Percentiles rank a stretch among this genome's conserved stretches.
phyloP scores from a whole-genome alignment of 2,113 vertebrate genomes.

The Chaetodon auriga region DNA sequence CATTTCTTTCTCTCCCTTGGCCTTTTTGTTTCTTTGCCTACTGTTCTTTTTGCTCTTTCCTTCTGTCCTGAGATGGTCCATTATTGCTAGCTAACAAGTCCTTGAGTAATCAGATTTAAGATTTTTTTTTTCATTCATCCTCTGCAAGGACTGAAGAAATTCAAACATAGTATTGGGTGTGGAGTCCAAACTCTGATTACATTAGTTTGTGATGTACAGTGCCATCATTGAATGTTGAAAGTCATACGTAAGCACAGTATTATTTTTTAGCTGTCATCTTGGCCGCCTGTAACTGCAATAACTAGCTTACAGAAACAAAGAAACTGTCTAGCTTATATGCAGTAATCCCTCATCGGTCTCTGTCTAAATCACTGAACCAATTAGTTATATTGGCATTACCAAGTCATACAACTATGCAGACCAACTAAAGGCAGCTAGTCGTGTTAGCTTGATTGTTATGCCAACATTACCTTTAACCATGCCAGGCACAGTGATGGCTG shows the following conservation, averaged over 20 bases:
- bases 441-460: not conserved
- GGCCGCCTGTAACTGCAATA: not conserved
- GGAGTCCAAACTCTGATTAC: not conserved
- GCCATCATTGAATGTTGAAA: conserved; percentile 11
- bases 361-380: not conserved
- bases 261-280: not conserved
- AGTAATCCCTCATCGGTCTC: not conserved
- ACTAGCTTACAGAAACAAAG: not conserved
- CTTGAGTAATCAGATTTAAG: conserved; percentile 38
- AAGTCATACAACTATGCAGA: not conserved
- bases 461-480: not conserved
- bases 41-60: not conserved
- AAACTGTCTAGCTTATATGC: not conserved
- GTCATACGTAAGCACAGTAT: not conserved
- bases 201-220: not conserved
- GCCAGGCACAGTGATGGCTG: not conserved
- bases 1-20: not conserved
- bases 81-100: conserved; percentile 13
- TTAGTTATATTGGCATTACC: not conserved
- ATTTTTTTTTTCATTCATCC: not conserved
- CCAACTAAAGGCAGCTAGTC: not conserved
- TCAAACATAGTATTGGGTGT: not conserved
- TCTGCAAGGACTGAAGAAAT: not conserved
- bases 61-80: conserved; percentile 6
- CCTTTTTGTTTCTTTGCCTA: conserved; percentile 4